phyloP scores from a whole-genome alignment of 2,113 vertebrate genomes.

The Fregetta grallaria region DNA sequence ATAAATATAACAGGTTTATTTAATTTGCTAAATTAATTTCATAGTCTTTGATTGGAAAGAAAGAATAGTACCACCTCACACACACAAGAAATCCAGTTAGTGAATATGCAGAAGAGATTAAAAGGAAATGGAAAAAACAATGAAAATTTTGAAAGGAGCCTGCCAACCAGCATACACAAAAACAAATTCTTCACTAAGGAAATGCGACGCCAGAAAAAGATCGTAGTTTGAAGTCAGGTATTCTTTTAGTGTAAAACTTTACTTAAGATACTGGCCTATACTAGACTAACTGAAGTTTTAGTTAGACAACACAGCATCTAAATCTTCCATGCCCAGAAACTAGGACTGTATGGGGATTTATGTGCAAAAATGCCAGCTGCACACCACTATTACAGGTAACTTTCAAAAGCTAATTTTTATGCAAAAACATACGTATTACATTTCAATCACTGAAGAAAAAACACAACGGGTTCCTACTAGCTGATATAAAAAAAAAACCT shows the following conservation, averaged over 20 bases:
- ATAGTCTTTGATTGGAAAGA: background rate
- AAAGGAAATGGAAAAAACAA: background rate
- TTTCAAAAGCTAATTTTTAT: background rate
- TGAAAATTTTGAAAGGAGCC: background rate
- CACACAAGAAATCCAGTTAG: background rate
- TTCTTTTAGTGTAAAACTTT: background rate
- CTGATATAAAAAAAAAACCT: background rate
- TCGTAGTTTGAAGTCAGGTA: background rate
- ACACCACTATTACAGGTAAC: background rate
- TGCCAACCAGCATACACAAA: background rate
- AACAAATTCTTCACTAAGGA: background rate
- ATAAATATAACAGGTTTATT: slow-evolving; percentile 19
- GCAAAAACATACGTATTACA: background rate
- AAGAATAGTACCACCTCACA: background rate
- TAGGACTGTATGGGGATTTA: background rate
- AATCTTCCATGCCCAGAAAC: background rate
- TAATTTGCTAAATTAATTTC: slow-evolving; percentile 5
- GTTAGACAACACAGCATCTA: background rate
- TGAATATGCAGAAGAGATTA: background rate
- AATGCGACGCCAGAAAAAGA: background rate
- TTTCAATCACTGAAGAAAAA: background rate
- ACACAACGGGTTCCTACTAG: background rate
- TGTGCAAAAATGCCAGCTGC: background rate
- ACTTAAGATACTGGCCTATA: background rate
- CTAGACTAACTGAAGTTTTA: background rate